These are phyloP conservation scores for Panonychus citri DNA, from an alignment of 1,140 invertebrate genomes.

Conservation along the genomic window DNA sequence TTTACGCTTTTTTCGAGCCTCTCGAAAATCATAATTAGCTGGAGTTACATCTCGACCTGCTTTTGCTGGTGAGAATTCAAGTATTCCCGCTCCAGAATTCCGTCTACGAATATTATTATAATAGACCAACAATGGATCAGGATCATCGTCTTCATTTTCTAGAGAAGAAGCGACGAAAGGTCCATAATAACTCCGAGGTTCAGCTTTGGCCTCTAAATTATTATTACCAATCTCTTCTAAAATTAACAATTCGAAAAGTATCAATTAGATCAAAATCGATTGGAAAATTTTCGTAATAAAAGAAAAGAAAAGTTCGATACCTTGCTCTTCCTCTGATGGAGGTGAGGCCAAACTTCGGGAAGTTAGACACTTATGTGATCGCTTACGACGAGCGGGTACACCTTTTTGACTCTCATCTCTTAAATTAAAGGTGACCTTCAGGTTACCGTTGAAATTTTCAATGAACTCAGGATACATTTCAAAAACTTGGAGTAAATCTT, in stretches of 20 bases:
- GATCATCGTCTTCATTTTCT: neutral
- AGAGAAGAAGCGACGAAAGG: neutral
- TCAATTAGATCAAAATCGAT: neutral
- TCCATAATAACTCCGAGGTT: neutral
- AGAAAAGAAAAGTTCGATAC: neutral
- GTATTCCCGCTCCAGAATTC: conserved; percentile 23
- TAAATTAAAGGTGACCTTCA: conserved; percentile 89
- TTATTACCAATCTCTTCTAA: neutral
- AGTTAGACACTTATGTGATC: neutral
- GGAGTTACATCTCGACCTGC: conserved; percentile 67
- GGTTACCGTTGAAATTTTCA: conserved; percentile 67
- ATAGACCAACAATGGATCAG: neutral
- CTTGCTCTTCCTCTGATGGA: conserved; percentile 3
- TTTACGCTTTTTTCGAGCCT: neutral
- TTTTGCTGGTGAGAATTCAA: conserved; percentile 68
- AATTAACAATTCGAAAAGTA: neutral
- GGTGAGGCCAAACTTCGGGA: neutral
- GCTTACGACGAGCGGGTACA: neutral
- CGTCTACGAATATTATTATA: conserved; percentile 1
- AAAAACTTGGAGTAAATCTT: conserved; percentile 86
- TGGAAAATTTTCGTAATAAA: neutral
- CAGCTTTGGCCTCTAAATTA: neutral
- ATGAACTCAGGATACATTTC: conserved; percentile 94
- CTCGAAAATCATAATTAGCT: conserved; percentile 51
- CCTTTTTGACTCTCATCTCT: conserved; percentile 48